A percentile compares a stretch with the other conserved stretches of the same genome.
phyloP scores from a whole-genome alignment of 2,113 vertebrate species.

The Tauraco erythrolophus region DNA sequence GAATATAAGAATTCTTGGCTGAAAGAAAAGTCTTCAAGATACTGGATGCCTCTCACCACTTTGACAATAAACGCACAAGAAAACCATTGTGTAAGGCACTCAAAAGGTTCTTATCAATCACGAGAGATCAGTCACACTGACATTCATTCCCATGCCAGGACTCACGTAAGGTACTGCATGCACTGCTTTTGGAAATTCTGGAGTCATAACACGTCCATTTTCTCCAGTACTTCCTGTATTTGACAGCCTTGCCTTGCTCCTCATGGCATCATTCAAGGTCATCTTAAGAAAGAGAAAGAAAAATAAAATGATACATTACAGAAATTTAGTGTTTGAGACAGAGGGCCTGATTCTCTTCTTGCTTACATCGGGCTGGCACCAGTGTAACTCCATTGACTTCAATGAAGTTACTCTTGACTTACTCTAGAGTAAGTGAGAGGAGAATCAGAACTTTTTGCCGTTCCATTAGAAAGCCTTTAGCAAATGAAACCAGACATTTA shows the following conservation, averaged over 20 bases:
- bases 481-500: constrained; percentile 71
- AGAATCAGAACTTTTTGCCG: constrained; percentile 58
- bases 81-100: constrained; percentile 99
- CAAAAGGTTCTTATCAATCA: constrained; percentile 96
- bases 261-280: constrained; percentile 95
- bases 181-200: constrained; percentile 99
- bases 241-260: constrained; percentile 96
- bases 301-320: constrained; percentile 67
- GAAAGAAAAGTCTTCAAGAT: constrained; percentile 87
- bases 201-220: constrained; percentile 97
- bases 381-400: constrained; percentile 47
- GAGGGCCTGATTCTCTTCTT: constrained; percentile 59
- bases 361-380: background rate
- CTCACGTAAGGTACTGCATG: constrained; percentile 95
- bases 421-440: constrained; percentile 46
- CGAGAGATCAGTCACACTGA: constrained; percentile 98
- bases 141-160: constrained; percentile 98
- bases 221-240: constrained; percentile 98
- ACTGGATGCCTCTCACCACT: constrained; percentile 88
- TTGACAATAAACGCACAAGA: constrained; percentile 87
- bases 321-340: constrained; percentile 30
- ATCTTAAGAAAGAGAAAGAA: constrained; percentile 86
- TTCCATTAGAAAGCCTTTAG: constrained; percentile 72
- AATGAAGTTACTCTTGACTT: constrained; percentile 44
- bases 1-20: constrained; percentile 84